A percentile compares a stretch with the other conserved stretches of the same genome.
These are phyloP conservation scores for Australoheros scitulus DNA, from an alignment of 2,113 vertebrate species.

Conservation along the genomic window DNA sequence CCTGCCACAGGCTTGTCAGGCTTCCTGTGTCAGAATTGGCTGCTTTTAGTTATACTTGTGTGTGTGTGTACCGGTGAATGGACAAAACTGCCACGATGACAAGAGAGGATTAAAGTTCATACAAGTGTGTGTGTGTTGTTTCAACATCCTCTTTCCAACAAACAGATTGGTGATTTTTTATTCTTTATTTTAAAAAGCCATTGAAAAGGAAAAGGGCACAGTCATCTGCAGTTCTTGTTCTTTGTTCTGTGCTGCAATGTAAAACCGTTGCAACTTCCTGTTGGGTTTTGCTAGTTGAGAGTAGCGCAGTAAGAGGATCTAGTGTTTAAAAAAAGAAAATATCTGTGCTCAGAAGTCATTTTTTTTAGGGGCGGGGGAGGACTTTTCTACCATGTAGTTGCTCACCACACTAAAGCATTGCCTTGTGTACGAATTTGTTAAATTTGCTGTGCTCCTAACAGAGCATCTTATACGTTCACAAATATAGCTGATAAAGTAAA, in stretches of 20 bases:
- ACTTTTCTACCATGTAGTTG: too few species aligned
- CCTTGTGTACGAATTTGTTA: not conserved
- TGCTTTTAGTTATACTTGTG: slow-evolving; percentile 9
- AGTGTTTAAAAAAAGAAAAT: not conserved
- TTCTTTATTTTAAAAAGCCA: not conserved
- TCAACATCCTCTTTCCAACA: not conserved
- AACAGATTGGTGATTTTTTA: not conserved
- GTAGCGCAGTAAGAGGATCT: accelerated
- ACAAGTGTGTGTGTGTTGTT: not conserved
- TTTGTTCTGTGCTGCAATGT: not conserved
- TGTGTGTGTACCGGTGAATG: not conserved
- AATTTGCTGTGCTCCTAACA: not conserved
- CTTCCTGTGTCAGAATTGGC: slow-evolving; percentile 4
- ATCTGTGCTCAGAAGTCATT: not conserved
- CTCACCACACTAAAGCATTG: too few species aligned
- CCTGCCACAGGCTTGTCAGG: slow-evolving; percentile 9
- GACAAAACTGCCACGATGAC: not conserved
- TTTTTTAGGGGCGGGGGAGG: too few species aligned
- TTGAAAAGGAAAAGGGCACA: not conserved
- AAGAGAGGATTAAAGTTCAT: slow-evolving; percentile 27
- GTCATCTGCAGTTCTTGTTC: not conserved
- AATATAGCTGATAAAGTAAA: not conserved
- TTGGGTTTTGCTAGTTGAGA: not conserved
- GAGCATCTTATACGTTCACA: not conserved
- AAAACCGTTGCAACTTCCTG: not conserved